Base-by-base conservation (phyloP, 2,888 invertebrate genomes). In the Falcaria lacertinaria region DNA sequence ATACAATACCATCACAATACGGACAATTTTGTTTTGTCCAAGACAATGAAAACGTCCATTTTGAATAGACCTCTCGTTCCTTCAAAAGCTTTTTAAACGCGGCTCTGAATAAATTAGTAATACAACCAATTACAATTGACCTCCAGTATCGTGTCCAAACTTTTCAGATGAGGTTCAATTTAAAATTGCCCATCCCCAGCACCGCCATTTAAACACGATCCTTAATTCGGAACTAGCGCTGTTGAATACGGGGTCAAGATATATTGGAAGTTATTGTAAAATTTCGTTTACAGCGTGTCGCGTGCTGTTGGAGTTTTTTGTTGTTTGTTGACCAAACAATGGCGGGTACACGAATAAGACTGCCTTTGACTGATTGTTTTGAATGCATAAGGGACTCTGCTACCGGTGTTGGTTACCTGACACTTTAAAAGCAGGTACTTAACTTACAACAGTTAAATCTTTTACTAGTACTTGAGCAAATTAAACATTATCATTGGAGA, bases 291-390 rank as follows among this genome's bases (percentile, higher is more conserved):
- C 48, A 51, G 15, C 39, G 42, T 44, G 69, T 64, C 72, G 67
- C 69, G 68, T 73, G 73, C 66, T 52, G 45, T 56, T 52, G 62
- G 15, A 22, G 19, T 37, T 37, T 37, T 37, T 37, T 13, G 55
- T 69, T 73, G 71, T 70, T 64, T 48, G 33, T 39, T 41, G 49
- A 40, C 50, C 57, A 61, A 64, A 63, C 60, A 63, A 62, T 59
- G 59, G 57, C 44, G 45, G 48, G 41, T 46, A 47, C 34, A 36
- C 16, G 47, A 42, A 52, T 49, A 58, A 52, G 44, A 51, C 50
- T 47, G 46, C 53, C 57, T 60, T 60, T 59, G 57, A 63, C 47
- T 56, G 54, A 64, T 64, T 69, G 64, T 68, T 61, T 65, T 60
- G 64, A 58, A 61, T 58, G 63, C 60, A 64, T 59, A 65, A 48